These are phyloP conservation scores for Poicephalus meyeri DNA, from an alignment of 2,113 vertebrate genomes.

Conservation along the genomic window DNA sequence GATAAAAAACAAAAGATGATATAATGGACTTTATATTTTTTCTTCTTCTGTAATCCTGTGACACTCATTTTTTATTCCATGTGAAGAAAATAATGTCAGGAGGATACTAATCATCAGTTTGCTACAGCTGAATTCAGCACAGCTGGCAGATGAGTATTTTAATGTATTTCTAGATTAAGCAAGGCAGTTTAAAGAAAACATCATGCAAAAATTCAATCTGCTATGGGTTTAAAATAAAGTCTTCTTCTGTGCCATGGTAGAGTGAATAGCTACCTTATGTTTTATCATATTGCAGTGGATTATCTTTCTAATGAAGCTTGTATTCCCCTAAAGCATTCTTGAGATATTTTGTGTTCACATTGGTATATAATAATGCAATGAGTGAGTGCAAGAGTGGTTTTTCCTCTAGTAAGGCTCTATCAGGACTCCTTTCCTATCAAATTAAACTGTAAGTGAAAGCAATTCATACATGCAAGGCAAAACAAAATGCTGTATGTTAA, in stretches of 20 bases:
- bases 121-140: slow-evolving; percentile 71
- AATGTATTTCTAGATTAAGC: slow-evolving; percentile 79
- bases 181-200: slow-evolving; percentile 75
- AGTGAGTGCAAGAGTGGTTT: slow-evolving; percentile 56
- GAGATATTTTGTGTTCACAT: slow-evolving; percentile 55
- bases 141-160: slow-evolving; percentile 78
- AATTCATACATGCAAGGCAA: slow-evolving; percentile 15
- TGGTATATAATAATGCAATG: slow-evolving; percentile 41
- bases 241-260: slow-evolving; percentile 63
- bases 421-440: slow-evolving; percentile 35
- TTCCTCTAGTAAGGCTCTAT: slow-evolving; percentile 31
- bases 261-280: slow-evolving; percentile 72
- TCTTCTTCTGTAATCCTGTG: slow-evolving; percentile 32
- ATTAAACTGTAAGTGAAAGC: slow-evolving; percentile 53
- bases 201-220: slow-evolving; percentile 74
- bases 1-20: neutral
- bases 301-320: slow-evolving; percentile 72
- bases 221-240: slow-evolving; percentile 75
- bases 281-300: slow-evolving; percentile 73
- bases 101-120: slow-evolving; percentile 73
- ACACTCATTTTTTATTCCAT: slow-evolving; percentile 41
- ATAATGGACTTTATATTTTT: neutral
- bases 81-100: slow-evolving; percentile 69
- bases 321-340: slow-evolving; percentile 54
- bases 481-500: slow-evolving; percentile 21